Evolutionary conservation across 2,797 vertebrate species (phyloP), one percentile per base, ranked within the genome.

Genomic region (Chiroxiphia lanceolata): DNA sequence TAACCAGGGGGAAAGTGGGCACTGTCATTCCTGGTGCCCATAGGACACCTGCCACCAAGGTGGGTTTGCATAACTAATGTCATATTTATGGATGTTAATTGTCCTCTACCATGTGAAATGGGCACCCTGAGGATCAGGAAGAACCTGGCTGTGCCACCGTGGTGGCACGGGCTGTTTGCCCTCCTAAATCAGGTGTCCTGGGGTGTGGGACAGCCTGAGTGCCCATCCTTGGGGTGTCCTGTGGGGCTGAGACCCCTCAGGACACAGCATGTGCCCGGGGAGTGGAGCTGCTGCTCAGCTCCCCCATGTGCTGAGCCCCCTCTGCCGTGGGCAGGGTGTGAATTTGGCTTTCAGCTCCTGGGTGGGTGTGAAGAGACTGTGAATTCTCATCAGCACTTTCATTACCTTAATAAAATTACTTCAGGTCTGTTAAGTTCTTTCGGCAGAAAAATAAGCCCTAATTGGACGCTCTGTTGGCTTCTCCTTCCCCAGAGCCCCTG

Each of bases 391-490:
- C 90, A 87, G 72, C 40, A 22, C 74, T 93, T 94, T 29, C 89
- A 91, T 91, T 93, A 65, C 79, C 83, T 94, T 95, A 95, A 93
- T 89, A 78, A 85, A 87, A 90, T 93, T 51, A 83, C 90, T 84
- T 88, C 60, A 26, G 80, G 83, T 86, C 85, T 95, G 63, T 86
- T 74, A 47, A 83, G 65, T 34, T 81, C 87, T 91, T 54, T 20
- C 44, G n/a, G 67, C 85, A 82, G 94, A 54, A 93, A 91, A 88
- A 89, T n/a, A 81, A 86, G 80, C 34, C 6, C 9, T 69, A 67
- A 88, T 57, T 54, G 63, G 74, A 4, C 2, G 31, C 79, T 76
- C 72, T 5, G 0, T 42, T 79, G 11, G 27, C 20, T 79, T 51
- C 63, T 83, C 33, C 79, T 69, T 78, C 45, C 57, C n/a, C 50